Evolutionary conservation across 2,888 invertebrate genomes (phyloP), one percentile per base, ranked within the genome.

Genomic region (Perithous albicinctus): DNA sequence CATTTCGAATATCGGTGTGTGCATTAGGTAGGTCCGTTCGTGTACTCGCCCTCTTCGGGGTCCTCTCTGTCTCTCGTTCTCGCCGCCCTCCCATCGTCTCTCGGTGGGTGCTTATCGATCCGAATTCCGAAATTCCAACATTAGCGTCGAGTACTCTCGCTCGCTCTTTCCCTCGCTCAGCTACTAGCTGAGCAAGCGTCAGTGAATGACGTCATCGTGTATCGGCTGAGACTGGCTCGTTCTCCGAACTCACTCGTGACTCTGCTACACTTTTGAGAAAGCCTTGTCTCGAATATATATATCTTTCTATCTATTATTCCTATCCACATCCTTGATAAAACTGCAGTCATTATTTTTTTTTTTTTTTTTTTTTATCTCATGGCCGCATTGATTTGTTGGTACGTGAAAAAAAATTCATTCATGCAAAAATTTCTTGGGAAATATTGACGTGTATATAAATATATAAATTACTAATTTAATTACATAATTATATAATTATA

Each of bases 91-190:
- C 76, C 78, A 63, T 78, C 69, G 63, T 76, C 75, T 76, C 70
- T 80, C 74, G 80, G 78, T 67, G 73, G 64, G 74, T 61, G 74
- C 69, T 78, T 81, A 84, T 84, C 84, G 84, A 84, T 84, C 80
- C 76, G 63, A 79, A 84, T 84, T 84, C 84, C 83, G 78, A 84
- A 84, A 84, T 84, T 84, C 84, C 82, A 80, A 77, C 82, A 83
- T 84, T 84, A 84, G 78, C 82, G 80, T 81, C 84, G 80, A 84
- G 84, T 79, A 77, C 74, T 72, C 82, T 75, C 76, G 41, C 78
- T 74, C 70, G 66, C 78, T 82, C 74, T 82, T 75, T 78, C 78
- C 78, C 59, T 75, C 81, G 77, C 63, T 38, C 64, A 63, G 56
- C 63, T n/a, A n/a, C n/a, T 63, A 78, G 84, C 81, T 84, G 74